Percentiles rank a stretch among this genome's conserved stretches.
Conservation (phyloP, 2,888 invertebrate genomes). For the Heliconius hortense region DNA sequence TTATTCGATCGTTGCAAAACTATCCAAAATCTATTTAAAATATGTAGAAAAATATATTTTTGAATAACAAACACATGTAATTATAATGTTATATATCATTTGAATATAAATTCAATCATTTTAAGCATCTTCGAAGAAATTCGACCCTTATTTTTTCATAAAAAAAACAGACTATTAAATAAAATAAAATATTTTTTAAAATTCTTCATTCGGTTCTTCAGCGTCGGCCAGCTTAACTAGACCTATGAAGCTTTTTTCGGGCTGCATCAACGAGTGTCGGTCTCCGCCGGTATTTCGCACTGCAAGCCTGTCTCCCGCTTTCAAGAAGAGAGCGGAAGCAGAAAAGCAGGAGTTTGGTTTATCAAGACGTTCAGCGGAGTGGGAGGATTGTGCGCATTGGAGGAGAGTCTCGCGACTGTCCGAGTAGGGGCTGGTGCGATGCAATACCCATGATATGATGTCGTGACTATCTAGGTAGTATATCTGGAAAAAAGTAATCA, state of each 20-base stretch:
- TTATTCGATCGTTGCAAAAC: not conserved
- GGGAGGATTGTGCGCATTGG: conserved; percentile 88
- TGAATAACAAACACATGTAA: not conserved
- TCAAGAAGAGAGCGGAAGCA: conserved; percentile 84
- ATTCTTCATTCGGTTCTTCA: conserved; percentile 64
- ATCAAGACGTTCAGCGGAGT: conserved; percentile 74
- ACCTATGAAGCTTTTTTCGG: conserved; percentile 91
- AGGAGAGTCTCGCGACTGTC: conserved; percentile 84
- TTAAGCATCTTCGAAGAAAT: not conserved
- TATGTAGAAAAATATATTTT: conserved; percentile 5
- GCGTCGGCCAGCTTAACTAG: conserved; percentile 87
- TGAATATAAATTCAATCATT: not conserved
- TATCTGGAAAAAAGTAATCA: conserved; percentile 77
- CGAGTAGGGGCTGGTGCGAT: conserved; percentile 78
- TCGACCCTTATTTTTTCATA: not conserved
- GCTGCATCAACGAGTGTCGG: conserved; percentile 86
- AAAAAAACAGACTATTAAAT: conserved; percentile 19
- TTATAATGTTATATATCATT: not conserved
- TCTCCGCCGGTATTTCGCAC: conserved; percentile 87
- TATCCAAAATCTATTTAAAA: not conserved
- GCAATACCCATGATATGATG: conserved; percentile 87
- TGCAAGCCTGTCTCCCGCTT: conserved; percentile 84
- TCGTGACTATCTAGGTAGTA: conserved; percentile 90
- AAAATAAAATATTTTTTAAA: conserved; percentile 48
- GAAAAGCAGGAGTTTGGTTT: conserved; percentile 90